These are phyloP conservation scores for Diploptera punctata DNA, from an alignment of 2,888 invertebrate genomes.

Conservation along the genomic window DNA sequence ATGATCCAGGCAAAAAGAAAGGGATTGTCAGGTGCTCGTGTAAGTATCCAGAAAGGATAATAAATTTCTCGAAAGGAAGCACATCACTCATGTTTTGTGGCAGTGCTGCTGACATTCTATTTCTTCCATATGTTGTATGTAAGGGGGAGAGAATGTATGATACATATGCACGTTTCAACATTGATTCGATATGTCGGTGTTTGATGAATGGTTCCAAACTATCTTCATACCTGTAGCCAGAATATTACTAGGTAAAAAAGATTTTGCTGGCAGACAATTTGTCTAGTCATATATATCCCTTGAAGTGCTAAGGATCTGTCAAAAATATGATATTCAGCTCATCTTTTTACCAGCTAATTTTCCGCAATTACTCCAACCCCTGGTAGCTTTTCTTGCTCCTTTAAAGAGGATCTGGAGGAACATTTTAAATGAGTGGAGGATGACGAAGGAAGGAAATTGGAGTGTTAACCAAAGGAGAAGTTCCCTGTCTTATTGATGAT, in stretches of 20 bases:
- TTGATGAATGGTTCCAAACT: neutral
- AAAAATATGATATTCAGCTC: neutral
- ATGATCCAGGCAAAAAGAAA: neutral
- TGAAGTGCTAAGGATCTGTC: neutral
- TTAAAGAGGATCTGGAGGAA: neutral
- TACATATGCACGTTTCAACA: neutral
- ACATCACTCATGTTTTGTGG: constrained; percentile 4
- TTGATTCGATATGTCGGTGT: neutral
- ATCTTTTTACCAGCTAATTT: neutral
- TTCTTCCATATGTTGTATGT: constrained; percentile 8
- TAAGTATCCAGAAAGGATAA: constrained; percentile 13
- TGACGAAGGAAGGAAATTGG: neutral
- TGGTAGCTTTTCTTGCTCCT: neutral
- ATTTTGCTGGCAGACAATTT: neutral
- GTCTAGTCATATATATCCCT: neutral
- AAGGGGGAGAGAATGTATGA: constrained; percentile 7
- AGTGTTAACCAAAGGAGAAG: neutral
- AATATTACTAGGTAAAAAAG: neutral
- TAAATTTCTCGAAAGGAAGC: constrained; percentile 12
- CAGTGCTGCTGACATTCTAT: neutral
- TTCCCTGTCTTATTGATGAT: neutral
- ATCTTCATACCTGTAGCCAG: neutral
- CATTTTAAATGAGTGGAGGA: neutral
- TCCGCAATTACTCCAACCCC: neutral
- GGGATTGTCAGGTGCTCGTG: neutral